Conservation (phyloP, 2,888 invertebrate species). For the Lochmaea capreae region DNA sequence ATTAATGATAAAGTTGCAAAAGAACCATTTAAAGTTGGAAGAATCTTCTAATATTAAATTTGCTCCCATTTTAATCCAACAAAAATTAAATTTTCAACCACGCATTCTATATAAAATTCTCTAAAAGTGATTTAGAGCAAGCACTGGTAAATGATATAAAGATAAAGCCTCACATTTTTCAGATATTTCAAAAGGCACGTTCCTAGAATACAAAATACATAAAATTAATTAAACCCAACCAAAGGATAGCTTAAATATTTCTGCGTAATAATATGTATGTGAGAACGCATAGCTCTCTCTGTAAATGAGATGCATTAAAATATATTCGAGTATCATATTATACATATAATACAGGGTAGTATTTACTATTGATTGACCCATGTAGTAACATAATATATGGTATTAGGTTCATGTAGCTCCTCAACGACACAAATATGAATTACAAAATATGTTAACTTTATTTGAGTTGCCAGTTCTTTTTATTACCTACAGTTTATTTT, state of each 20-base stretch:
- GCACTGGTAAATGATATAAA: slow-evolving; percentile 12
- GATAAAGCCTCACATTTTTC: slow-evolving; percentile 29
- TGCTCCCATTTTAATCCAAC: not conserved
- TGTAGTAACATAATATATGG: not conserved
- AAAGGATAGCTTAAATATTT: slow-evolving; percentile 33
- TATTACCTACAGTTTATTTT: no score
- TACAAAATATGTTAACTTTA: no score
- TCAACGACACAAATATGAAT: no score
- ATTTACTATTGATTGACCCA: not conserved
- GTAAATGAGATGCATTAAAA: slow-evolving; percentile 35
- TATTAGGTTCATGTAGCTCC: not conserved
- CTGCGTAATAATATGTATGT: slow-evolving; percentile 37
- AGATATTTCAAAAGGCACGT: slow-evolving; percentile 20
- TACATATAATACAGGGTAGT: not conserved
- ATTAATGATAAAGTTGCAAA: not conserved
- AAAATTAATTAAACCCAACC: slow-evolving; percentile 35
- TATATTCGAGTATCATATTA: slow-evolving; percentile 23
- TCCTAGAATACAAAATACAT: slow-evolving; percentile 31
- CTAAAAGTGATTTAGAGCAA: slow-evolving; percentile 27
- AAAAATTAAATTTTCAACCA: slow-evolving; percentile 5
- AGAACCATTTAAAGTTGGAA: not conserved
- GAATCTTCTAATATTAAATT: no score
- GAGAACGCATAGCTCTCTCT: slow-evolving; percentile 30
- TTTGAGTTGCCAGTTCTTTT: no score
- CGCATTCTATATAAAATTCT: slow-evolving; percentile 14